Conservation (phyloP, 1,140 invertebrate genomes). For the Venturia canescens region DNA sequence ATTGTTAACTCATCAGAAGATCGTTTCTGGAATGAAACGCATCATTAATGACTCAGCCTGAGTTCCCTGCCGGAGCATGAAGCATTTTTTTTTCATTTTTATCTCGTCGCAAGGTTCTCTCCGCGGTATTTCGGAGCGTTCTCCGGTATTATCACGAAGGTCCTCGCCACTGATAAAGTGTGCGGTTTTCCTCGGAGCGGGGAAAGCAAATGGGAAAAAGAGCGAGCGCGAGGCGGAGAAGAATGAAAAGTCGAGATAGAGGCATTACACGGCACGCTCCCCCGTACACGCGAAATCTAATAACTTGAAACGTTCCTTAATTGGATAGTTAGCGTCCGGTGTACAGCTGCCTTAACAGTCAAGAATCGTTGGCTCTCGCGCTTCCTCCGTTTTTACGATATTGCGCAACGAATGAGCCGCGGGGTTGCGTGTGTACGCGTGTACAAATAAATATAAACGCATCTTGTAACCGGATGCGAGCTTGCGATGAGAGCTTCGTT, state of each 20-base stretch:
- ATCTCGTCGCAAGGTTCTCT: too few species aligned
- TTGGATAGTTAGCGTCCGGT: constrained; percentile 66
- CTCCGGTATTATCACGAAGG: neutral
- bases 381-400: constrained; percentile 62
- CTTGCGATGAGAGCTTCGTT: constrained; percentile 58
- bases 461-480: constrained; percentile 58
- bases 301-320: constrained; percentile 66
- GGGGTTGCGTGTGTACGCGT: neutral
- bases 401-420: constrained; percentile 53
- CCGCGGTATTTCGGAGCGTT: neutral
- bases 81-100: too few species aligned
- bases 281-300: constrained; percentile 56
- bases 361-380: constrained; percentile 44
- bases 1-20: too few species aligned
- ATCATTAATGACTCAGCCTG: too few species aligned
- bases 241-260: constrained; percentile 13
- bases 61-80: too few species aligned
- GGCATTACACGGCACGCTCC: neutral
- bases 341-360: constrained; percentile 26
- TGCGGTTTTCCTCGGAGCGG: neutral
- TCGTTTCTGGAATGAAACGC: too few species aligned
- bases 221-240: neutral
- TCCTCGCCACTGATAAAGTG: constrained; percentile 24
- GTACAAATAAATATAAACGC: constrained; percentile 1
- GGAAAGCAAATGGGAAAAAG: neutral